Evolutionary conservation across 2,113 vertebrate species (phyloP).

Genomic region (Nesogale talazaci): DNA sequence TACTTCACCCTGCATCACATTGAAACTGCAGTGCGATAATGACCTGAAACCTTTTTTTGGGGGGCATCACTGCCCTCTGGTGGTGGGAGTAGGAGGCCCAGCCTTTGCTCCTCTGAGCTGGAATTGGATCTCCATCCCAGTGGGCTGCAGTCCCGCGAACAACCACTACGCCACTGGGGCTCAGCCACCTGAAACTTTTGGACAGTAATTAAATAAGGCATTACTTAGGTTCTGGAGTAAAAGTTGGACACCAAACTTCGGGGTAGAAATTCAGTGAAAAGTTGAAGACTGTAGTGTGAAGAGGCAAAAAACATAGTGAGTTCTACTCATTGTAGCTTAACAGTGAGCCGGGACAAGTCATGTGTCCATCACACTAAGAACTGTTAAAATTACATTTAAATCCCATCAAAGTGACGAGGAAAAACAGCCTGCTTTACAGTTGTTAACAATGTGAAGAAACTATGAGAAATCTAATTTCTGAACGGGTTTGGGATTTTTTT

Average conservation of each 20-base stretch:
- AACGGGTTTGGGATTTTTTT: neutral
- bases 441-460: neutral
- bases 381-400: neutral
- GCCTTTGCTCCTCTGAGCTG: too few relatives aligned
- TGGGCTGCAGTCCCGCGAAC: too few relatives aligned
- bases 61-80: too few relatives aligned
- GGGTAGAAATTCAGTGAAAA: conserved; percentile 31
- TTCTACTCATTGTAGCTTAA: neutral
- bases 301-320: neutral
- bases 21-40: neutral
- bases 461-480: neutral
- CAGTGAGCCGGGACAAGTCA: neutral
- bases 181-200: neutral
- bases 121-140: too few relatives aligned
- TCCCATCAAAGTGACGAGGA: neutral
- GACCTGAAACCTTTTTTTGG: neutral
- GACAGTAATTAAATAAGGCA: too few relatives aligned
- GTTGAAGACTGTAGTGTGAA: neutral
- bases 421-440: neutral
- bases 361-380: neutral
- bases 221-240: conserved; percentile 18
- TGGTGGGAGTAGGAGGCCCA: too few relatives aligned
- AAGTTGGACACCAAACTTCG: neutral
- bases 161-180: too few relatives aligned
- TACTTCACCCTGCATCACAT: neutral